Conservation (phyloP, 2,888 invertebrate species). For the Ceratothoa steindachneri region DNA sequence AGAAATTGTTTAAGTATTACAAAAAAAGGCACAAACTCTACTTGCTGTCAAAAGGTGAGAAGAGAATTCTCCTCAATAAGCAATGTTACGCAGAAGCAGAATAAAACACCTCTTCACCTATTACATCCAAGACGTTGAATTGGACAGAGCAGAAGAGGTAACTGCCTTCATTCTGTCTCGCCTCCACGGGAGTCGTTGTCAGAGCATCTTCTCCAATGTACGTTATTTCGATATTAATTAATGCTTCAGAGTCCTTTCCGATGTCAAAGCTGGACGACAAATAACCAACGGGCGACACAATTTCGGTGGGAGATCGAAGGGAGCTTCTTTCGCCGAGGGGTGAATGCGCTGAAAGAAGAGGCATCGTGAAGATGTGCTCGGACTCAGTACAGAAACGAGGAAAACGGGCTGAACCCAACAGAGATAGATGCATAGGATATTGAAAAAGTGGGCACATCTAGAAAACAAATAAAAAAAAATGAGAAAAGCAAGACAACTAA, state of each 20-base stretch:
- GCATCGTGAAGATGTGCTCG: too few species aligned
- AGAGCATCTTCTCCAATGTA: constrained; percentile 61
- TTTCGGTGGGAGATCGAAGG: neutral
- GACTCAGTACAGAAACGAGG: too few species aligned
- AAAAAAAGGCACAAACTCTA: too few species aligned
- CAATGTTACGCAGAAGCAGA: constrained; percentile 21
- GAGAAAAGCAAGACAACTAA: too few species aligned
- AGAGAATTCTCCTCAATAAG: constrained; percentile 16
- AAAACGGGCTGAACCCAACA: too few species aligned
- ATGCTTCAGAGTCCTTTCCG: constrained; percentile 53
- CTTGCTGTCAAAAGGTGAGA: too few species aligned
- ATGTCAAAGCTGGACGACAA: constrained; percentile 29
- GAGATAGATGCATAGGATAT: too few species aligned
- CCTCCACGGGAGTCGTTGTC: constrained; percentile 54
- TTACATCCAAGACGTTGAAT: constrained; percentile 15
- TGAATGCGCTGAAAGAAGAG: neutral
- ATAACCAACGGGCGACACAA: neutral
- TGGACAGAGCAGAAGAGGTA: constrained; percentile 47
- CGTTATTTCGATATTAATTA: constrained; percentile 70
- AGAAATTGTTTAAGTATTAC: too few species aligned
- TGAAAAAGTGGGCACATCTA: too few species aligned
- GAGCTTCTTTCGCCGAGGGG: neutral
- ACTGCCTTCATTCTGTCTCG: constrained; percentile 55
- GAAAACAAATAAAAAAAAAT: too few species aligned
- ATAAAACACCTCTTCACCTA: too few species aligned